Percentiles rank a stretch among this genome's conserved stretches.
Conservation (phyloP, 2,888 invertebrate genomes). For the Thymelicus lineola region DNA sequence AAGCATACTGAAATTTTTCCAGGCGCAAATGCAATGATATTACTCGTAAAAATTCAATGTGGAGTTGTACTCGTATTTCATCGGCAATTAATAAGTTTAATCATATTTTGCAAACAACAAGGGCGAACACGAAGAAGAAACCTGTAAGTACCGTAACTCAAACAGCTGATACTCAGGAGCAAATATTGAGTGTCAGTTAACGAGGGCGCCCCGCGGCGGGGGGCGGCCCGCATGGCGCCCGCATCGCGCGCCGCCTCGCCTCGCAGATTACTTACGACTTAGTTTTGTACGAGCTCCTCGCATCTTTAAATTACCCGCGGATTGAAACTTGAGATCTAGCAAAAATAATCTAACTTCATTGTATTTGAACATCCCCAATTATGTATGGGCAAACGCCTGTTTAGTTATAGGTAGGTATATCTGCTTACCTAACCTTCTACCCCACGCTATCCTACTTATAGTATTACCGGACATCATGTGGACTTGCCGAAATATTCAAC, state of each 20-base stretch:
- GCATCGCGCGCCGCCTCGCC: neutral
- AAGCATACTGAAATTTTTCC: too few species aligned
- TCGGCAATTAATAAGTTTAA: too few species aligned
- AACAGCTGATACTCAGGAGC: slow-evolving; percentile 9
- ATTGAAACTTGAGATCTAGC: neutral
- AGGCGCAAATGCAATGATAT: too few species aligned
- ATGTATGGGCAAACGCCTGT: too few species aligned
- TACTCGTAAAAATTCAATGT: too few species aligned
- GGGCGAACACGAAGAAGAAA: neutral
- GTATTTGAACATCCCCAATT: too few species aligned
- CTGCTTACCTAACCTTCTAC: too few species aligned
- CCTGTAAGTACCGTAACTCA: slow-evolving; percentile 16
- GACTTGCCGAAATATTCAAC: too few species aligned
- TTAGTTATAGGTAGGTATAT: too few species aligned
- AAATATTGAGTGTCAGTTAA: slow-evolving; percentile 18
- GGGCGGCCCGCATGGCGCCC: slow-evolving; percentile 20
- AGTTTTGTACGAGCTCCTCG: slow-evolving; percentile 11
- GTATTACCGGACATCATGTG: too few species aligned
- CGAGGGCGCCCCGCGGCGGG: neutral
- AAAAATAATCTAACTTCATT: neutral
- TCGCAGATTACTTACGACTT: slow-evolving; percentile 12
- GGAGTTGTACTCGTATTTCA: too few species aligned
- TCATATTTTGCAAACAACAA: neutral
- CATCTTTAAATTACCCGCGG: neutral
- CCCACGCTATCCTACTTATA: too few species aligned